A percentile compares a stretch with the other conserved stretches of the same genome.
phyloP scores from a whole-genome alignment of 2,113 vertebrate genomes.

The Chionodraco myersi region DNA sequence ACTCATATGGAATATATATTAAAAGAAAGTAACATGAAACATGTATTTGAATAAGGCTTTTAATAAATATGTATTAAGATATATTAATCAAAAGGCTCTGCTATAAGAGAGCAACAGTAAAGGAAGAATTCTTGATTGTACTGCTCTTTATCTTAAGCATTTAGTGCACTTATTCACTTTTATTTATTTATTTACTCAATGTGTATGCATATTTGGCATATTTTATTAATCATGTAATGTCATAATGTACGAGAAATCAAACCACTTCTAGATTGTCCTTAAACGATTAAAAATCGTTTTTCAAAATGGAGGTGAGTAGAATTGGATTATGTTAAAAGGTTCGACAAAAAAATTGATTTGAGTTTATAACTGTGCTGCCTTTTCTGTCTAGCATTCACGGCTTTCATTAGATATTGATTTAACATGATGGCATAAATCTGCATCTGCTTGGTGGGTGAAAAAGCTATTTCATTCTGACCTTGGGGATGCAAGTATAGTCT shows the following conservation, averaged over 20 bases:
- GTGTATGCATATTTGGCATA: conserved; percentile 17
- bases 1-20: not conserved
- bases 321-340: conserved; percentile 13
- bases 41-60: not conserved
- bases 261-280: conserved; percentile 16
- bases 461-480: conserved; percentile 32
- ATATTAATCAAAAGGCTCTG: not conserved
- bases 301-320: conserved; percentile 10
- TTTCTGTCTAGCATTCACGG: not conserved
- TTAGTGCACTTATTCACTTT: conserved; percentile 1
- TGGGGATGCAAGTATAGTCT: conserved; percentile 6
- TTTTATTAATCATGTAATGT: conserved; percentile 3
- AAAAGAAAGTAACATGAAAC: not conserved
- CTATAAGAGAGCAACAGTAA: not conserved
- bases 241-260: conserved; percentile 3
- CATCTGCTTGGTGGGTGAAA: conserved; percentile 25
- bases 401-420: conserved; percentile 38
- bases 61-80: not conserved
- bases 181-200: not conserved
- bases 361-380: not conserved
- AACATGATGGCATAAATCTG: conserved; percentile 40
- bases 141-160: not conserved
- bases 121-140: not conserved
- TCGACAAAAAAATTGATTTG: conserved; percentile 13
- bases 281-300: conserved; percentile 24